These are phyloP conservation scores for Parauchenoglanis punctatus DNA, from an alignment of 2,797 vertebrate species.

Conservation along the genomic window DNA sequence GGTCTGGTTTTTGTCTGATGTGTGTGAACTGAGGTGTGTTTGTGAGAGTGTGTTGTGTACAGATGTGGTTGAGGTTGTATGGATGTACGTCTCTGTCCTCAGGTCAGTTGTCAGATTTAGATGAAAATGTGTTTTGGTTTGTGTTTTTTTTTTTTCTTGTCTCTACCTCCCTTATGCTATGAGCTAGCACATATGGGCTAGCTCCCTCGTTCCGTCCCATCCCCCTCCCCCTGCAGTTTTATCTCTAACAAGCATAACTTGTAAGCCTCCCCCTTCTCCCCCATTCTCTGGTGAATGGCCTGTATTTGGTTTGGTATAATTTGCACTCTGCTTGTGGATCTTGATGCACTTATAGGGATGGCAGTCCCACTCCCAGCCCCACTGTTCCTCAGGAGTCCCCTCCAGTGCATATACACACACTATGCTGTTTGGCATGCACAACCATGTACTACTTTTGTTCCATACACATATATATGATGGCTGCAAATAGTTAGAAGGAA, in stretches of 20 bases:
- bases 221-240: constrained; percentile 39
- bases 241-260: constrained; percentile 55
- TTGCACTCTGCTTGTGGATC: constrained; percentile 82
- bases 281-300: constrained; percentile 66
- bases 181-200: constrained; percentile 31
- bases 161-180: constrained; percentile 49
- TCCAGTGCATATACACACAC: constrained; percentile 25
- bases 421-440: constrained; percentile 31
- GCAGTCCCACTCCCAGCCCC: constrained; percentile 55
- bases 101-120: constrained; percentile 77
- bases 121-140: constrained; percentile 14
- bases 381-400: constrained; percentile 61
- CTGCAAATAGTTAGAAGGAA: not conserved
- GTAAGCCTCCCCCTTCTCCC: constrained; percentile 41
- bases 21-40: constrained; percentile 54
- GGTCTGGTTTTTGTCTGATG: constrained; percentile 58
- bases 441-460: not conserved
- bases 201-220: not conserved
- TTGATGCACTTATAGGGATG: constrained; percentile 77
- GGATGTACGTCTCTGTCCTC: constrained; percentile 71
- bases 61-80: constrained; percentile 58
- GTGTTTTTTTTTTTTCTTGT: constrained; percentile 20
- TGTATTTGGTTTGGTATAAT: constrained; percentile 77
- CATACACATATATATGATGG: not conserved
- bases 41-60: constrained; percentile 63